These are phyloP conservation scores for Xestoiulus laeticollis DNA, from an alignment of 2,888 invertebrate species.

Conservation along the genomic window DNA sequence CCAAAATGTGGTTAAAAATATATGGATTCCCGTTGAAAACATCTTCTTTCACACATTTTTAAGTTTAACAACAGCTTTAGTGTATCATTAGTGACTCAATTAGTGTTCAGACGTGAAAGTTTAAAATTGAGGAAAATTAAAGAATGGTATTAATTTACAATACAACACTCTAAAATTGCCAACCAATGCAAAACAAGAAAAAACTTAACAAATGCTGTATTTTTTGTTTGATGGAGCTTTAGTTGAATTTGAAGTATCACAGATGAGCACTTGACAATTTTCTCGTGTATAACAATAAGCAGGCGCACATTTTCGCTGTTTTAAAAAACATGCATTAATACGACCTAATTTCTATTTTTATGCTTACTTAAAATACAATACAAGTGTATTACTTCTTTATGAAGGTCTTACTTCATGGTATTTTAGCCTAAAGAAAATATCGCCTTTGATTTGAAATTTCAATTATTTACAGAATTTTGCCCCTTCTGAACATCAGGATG, in stretches of 20 bases:
- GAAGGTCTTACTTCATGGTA: conserved; percentile 19
- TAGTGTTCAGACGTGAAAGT: too few relatives aligned
- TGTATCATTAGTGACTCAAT: too few relatives aligned
- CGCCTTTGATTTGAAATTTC: background rate
- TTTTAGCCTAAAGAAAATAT: background rate
- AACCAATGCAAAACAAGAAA: too few relatives aligned
- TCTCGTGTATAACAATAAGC: background rate
- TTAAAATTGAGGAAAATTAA: too few relatives aligned
- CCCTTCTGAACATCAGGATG: background rate
- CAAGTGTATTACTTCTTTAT: background rate
- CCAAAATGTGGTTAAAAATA: too few relatives aligned
- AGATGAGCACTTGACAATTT: background rate
- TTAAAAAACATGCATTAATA: background rate
- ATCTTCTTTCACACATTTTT: too few relatives aligned
- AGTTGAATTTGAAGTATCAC: background rate
- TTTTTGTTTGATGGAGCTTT: background rate
- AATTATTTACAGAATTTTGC: background rate
- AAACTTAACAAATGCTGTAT: too few relatives aligned
- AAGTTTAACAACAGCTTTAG: too few relatives aligned
- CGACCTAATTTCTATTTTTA: conserved; percentile 1
- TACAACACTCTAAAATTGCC: too few relatives aligned
- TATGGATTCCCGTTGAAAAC: too few relatives aligned
- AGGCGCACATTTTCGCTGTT: background rate
- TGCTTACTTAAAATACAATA: background rate
- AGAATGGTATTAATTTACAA: too few relatives aligned